These are phyloP conservation scores for Eulacestoma nigropectus DNA, from an alignment of 2,113 vertebrate genomes.

Conservation along the genomic window DNA sequence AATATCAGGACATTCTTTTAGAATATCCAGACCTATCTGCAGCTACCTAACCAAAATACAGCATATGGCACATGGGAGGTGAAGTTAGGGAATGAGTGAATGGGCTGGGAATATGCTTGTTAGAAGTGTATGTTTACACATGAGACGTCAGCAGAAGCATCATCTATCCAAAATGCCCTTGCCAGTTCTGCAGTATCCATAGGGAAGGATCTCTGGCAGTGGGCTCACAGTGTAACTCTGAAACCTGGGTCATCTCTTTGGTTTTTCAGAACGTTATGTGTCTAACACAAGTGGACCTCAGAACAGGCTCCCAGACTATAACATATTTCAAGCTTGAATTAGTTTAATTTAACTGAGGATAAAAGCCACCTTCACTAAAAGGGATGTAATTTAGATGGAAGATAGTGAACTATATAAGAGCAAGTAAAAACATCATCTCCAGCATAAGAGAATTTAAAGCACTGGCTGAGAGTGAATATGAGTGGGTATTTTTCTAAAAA, in stretches of 20 bases:
- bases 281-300: background rate
- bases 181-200: background rate
- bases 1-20: background rate
- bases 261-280: background rate
- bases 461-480: background rate
- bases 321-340: background rate
- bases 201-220: background rate
- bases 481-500: background rate
- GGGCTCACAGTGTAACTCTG: background rate
- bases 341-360: background rate
- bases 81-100: background rate
- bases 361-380: background rate
- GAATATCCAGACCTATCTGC: background rate
- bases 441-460: background rate
- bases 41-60: background rate
- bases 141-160: background rate
- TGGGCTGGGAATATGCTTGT: fast-evolving
- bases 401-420: background rate
- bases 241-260: background rate
- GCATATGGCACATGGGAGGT: background rate
- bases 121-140: background rate
- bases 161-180: background rate
- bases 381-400: background rate
- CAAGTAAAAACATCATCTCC: background rate
- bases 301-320: background rate